Evolutionary conservation across 2,888 invertebrate species (phyloP), one percentile per base, ranked within the genome.

Genomic region (Epicampocera succincta): DNA sequence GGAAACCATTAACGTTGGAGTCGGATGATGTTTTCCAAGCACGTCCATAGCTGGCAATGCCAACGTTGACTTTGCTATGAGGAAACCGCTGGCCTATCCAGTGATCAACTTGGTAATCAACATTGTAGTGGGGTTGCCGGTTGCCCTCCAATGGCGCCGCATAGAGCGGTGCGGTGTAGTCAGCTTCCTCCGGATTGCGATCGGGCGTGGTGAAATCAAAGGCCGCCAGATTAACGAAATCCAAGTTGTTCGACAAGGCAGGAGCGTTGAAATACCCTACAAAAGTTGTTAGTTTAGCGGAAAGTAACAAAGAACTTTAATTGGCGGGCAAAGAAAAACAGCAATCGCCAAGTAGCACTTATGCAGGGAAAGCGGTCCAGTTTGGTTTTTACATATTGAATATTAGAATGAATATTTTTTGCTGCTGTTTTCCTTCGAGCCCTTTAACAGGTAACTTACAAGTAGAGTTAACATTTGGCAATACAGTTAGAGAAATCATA

Each of bases 161-260:
- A 89, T 95, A 95, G 21, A 95, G 91, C 0, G 96, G 96, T 0
- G 95, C 92, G 0, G 94, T 91, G 87, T 93, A 96, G 89, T 96
- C 96, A 0, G 95, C 96, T 88, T 96, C 95, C 86, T 96, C 95
- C 2, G 95, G 94, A 89, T 95, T 95, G 25, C 96, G 93, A 38
- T 93, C 92, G 0, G 96, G 94, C 0, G 94, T 96, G 86, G 93
- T 92, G 89, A 95, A 97, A 90, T 98, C 97, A 86, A 94, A 97
- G 0, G 95, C 93, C 87, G 94, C 93, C 61, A 97, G 88, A 86
- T 96, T 96, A 21, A 97, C 94, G 80, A 94, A 93, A 87, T 97
- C 97, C 63, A 97, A 92, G 86, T 95, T 92, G 84, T 94, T 94
- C 46, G 94, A 93, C 78, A 97, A 91, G 12, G 94, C 92, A 2